Evolutionary conservation across 2,888 invertebrate genomes (phyloP), one percentile per base, ranked within the genome.

Genomic region (Rhyacophila evoluta): DNA sequence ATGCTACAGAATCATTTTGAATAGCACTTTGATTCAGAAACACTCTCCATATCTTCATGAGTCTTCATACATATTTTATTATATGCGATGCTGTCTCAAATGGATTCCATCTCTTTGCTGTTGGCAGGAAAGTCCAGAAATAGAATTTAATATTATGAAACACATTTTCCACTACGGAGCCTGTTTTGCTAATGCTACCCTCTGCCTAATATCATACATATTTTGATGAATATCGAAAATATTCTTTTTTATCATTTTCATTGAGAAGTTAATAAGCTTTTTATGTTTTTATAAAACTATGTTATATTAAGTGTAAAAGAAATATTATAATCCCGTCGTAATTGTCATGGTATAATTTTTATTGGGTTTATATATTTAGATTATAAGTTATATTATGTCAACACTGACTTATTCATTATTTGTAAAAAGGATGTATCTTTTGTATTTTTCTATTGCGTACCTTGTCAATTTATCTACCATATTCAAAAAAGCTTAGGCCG

Each of bases 81-180:
- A 19, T 55, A 55, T 19, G 10, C 55, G 55, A 10, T 19, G 55
- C 55, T 55, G 55, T 55, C 55, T 55, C 8, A 25, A 55, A 55
- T 55, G 55, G 55, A 19, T 55, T 55, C 55, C 19, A 10, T 55
- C 55, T 19, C 55, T 55, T 55, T 55, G 19, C 55, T 55, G 55
- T 55, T 55, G 10, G 55, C 25, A 55, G 55, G 55, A 15, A 55
- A 10, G 55, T 55, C 55, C 55, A 55, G 55, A 55, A 55, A 55
- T 55, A 55, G 55, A 12, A 55, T 55, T 55, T 55, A 19, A 55
- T 55, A 19, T 55, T 55, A 55, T 55, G 55, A 55, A 55, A 55
- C 55, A 55, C 55, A 55, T 55, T 55, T 19, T 55, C 55, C 55
- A 19, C 55, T 55, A 55, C 19, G 55, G 10, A 15, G 25, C 25